Conservation (phyloP, 2,113 vertebrate species). For the Cettia cetti region DNA sequence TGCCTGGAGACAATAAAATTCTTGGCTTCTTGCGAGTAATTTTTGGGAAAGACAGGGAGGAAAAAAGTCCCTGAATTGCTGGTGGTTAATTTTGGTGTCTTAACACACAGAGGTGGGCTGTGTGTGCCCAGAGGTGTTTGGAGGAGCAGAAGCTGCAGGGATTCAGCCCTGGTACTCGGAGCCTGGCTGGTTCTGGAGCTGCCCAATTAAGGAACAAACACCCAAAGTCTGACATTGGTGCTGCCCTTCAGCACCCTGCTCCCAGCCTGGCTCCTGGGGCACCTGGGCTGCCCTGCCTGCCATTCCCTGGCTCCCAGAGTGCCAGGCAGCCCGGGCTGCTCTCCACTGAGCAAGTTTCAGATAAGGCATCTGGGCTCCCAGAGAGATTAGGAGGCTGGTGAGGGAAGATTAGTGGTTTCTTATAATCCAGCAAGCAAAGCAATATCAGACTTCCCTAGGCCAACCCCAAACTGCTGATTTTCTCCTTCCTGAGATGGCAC, state of each 20-base stretch:
- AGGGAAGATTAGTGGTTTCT: neutral
- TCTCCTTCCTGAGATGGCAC: neutral
- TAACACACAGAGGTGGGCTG: neutral
- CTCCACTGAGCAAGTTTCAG: rapidly evolving
- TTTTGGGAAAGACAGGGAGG: rapidly evolving
- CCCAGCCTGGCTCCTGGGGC: neutral
- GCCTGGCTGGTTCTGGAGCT: neutral
- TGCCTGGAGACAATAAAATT: neutral
- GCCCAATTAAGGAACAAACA: rapidly evolving
- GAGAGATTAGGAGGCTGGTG: neutral
- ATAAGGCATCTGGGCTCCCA: neutral
- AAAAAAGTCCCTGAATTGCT: too few species aligned
- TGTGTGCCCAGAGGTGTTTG: neutral
- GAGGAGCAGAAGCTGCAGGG: neutral
- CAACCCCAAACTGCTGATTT: neutral
- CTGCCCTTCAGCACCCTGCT: rapidly evolving
- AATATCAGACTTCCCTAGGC: neutral
- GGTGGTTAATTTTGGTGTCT: neutral
- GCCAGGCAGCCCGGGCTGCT: neutral
- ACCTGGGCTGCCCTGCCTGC: neutral
- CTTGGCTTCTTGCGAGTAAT: neutral
- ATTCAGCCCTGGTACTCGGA: neutral
- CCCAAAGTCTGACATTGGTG: rapidly evolving
- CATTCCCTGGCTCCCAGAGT: rapidly evolving
- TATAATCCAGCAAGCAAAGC: neutral